Conservation (phyloP, 2,797 vertebrate genomes). For the Spinibarbus caldwelli region DNA sequence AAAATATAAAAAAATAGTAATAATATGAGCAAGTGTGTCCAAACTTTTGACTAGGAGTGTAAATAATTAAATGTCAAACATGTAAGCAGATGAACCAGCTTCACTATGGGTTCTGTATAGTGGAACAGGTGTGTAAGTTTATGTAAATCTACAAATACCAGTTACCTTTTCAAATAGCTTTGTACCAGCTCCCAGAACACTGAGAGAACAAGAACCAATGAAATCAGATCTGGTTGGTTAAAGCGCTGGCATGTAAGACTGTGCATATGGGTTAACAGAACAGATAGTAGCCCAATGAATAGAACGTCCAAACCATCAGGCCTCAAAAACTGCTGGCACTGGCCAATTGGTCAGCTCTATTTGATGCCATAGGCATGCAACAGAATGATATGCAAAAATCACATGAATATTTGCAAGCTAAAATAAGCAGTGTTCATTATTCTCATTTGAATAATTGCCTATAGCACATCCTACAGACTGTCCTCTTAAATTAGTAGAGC, state of each 20-base stretch:
- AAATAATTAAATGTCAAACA: not conserved
- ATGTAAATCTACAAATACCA: not conserved
- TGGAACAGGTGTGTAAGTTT: not conserved
- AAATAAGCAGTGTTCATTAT: not conserved
- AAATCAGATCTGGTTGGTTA: slow-evolving; percentile 23
- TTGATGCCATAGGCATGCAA: not conserved
- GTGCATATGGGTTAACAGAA: slow-evolving; percentile 41
- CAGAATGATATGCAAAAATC: not conserved
- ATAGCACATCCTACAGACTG: not conserved
- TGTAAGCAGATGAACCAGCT: not conserved
- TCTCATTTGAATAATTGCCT: not conserved
- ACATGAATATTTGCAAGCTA: not conserved
- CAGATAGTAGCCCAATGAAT: not conserved
- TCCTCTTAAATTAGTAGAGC: not conserved
- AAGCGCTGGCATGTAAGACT: slow-evolving; percentile 34
- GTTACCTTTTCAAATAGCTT: not conserved
- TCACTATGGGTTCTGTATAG: not conserved
- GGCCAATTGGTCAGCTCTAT: slow-evolving; percentile 1
- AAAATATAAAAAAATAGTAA: not conserved
- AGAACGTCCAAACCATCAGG: slow-evolving; percentile 24
- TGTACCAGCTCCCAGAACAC: not conserved
- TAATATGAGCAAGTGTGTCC: not conserved
- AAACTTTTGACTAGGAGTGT: not conserved
- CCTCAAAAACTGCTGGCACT: slow-evolving; percentile 19
- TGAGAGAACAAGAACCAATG: not conserved